These are phyloP conservation scores for Itoplectis maculator DNA, from an alignment of 2,888 invertebrate species.

Conservation along the genomic window DNA sequence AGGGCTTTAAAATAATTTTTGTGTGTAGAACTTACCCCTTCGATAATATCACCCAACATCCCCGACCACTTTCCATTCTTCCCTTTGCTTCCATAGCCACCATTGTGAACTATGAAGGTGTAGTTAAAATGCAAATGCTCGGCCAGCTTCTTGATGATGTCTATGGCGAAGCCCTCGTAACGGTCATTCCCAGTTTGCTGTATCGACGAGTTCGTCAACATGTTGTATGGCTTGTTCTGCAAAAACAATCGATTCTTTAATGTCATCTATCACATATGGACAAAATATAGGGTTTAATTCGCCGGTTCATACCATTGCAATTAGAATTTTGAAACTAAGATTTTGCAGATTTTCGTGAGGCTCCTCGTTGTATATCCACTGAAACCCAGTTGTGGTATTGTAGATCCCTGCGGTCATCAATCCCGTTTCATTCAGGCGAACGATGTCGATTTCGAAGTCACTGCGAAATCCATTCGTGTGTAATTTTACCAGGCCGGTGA, in stretches of 20 bases:
- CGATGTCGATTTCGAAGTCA: slow-evolving; percentile 89
- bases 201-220: slow-evolving; percentile 90
- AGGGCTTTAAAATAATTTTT: background rate
- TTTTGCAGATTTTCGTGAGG: slow-evolving; percentile 88
- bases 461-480: slow-evolving; percentile 91
- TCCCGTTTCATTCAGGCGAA: slow-evolving; percentile 88
- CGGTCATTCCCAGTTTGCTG: slow-evolving; percentile 91
- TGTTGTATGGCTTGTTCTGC: slow-evolving; percentile 95
- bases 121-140: slow-evolving; percentile 93
- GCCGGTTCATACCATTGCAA: slow-evolving; percentile 87
- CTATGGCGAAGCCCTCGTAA: slow-evolving; percentile 95
- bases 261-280: background rate
- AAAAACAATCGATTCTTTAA: slow-evolving; percentile 30
- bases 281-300: background rate
- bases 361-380: slow-evolving; percentile 82
- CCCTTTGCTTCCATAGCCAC: slow-evolving; percentile 88
- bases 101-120: slow-evolving; percentile 91
- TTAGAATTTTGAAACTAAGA: slow-evolving; percentile 90
- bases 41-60: slow-evolving; percentile 90
- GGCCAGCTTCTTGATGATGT: slow-evolving; percentile 93
- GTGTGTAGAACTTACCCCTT: slow-evolving; percentile 86
- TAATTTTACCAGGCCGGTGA: slow-evolving; percentile 92
- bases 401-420: slow-evolving; percentile 89
- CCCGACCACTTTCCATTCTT: slow-evolving; percentile 88
- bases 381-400: slow-evolving; percentile 88